phyloP scores from a whole-genome alignment of 1,140 invertebrate species.

The Drosophila melanica region DNA sequence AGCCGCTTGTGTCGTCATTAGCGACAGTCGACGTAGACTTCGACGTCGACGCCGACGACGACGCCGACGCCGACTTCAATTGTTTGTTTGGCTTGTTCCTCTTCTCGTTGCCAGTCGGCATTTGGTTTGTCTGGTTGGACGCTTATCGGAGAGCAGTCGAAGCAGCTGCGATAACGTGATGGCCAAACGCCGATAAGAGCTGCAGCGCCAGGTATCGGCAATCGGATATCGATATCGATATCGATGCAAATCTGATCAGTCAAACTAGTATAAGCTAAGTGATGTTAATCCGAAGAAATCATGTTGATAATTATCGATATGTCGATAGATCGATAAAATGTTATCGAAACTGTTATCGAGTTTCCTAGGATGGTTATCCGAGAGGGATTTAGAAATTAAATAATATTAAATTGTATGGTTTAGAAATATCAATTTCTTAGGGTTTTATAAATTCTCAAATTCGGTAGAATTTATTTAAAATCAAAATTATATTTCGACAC shows the following conservation, averaged over 20 bases:
- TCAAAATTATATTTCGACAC: too few species aligned
- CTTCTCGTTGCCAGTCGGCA: constrained; percentile 5
- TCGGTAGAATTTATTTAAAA: too few species aligned
- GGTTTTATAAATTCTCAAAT: too few species aligned
- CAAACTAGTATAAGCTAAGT: not conserved
- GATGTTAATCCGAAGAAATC: not conserved
- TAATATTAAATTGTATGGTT: too few species aligned
- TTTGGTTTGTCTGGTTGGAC: constrained; percentile 31
- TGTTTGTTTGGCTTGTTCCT: constrained; percentile 61
- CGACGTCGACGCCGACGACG: not conserved
- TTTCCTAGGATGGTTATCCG: too few species aligned
- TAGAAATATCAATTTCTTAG: too few species aligned
- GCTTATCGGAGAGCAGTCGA: constrained; percentile 31
- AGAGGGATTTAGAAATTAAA: too few species aligned
- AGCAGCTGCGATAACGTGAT: constrained; percentile 26
- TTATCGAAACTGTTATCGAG: too few species aligned
- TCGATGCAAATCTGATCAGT: too few species aligned
- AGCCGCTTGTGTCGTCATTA: constrained; percentile 65
- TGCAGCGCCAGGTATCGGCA: not conserved
- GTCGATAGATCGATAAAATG: too few species aligned
- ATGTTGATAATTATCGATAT: too few species aligned
- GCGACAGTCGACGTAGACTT: constrained; percentile 46
- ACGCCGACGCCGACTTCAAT: constrained; percentile 45
- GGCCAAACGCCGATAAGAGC: constrained; percentile 7
- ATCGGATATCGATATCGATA: constrained; percentile 10